Base-by-base conservation (phyloP, 1,140 invertebrate genomes). In the Tetragnatha versicolor region DNA sequence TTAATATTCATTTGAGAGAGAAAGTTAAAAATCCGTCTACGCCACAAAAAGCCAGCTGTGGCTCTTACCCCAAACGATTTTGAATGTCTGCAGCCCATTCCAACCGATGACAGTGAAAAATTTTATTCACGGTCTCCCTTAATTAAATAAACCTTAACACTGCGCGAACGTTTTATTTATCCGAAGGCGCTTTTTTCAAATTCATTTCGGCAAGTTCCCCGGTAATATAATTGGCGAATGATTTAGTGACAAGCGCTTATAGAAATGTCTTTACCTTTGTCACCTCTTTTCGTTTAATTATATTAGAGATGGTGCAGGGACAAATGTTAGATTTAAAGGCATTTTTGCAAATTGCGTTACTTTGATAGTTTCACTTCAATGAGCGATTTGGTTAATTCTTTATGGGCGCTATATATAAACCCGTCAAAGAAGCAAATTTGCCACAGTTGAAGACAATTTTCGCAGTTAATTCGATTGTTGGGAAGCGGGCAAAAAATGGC, bases 181-280 rank as follows among this genome's bases (percentile, higher is more conserved):
- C n/a, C n/a, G n/a, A n/a, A n/a, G n/a, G n/a, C n/a, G n/a, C n/a
- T 10, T 0, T 58, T 58, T 58, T 35, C 7, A 33, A 58, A 35
- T 58, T 58, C 55, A 58, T 58, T 58, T 58, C 35, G 29, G 27
- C 20, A 58, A 58, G 35, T 58, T 58, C 55, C 31, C 55, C 17
- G 29, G 31, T 58, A 31, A 5, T 31, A n/a, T 58, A 35, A 58
- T 31, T 58, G 17, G 29, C 55, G 29, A n/a, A 31, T n/a, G 55
- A 31, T 20, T 58, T 33, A 58, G 12, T n/a, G 17, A 31, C 55
- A 58, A 27, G 17, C 31, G 55, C 31, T 58, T 58, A 58, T 33
- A 58, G 35, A 58, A 33, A 5, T 25, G 22, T 10, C 49, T 58
- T 10, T 10, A 17, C 39, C 17, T 10, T 17, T 42, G 17, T 42